Percentiles rank a stretch among this genome's conserved stretches.
phyloP scores from a whole-genome alignment of 1,140 invertebrate genomes.

The Gonatopus flavifemur region DNA sequence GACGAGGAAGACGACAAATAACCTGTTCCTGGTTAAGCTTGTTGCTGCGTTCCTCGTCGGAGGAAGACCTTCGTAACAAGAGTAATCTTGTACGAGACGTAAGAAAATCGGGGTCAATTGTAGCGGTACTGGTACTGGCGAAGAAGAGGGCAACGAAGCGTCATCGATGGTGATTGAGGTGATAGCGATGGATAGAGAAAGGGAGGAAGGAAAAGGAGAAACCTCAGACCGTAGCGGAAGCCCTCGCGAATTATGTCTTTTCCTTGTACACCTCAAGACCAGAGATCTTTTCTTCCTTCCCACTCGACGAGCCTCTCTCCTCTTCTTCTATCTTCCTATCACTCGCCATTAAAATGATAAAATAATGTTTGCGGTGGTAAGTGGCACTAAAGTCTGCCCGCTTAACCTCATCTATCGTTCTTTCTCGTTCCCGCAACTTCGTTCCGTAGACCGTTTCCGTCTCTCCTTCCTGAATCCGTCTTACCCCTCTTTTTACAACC shows the following conservation, averaged over 20 bases:
- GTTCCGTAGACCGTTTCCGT: too few species aligned
- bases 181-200: background rate
- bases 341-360: slow-evolving; percentile 54
- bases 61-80: slow-evolving; percentile 51
- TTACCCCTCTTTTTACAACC: too few species aligned
- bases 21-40: too few species aligned
- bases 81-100: slow-evolving; percentile 53
- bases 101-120: slow-evolving; percentile 41
- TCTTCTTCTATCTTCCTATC: slow-evolving; percentile 6
- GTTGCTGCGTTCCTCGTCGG: slow-evolving; percentile 29
- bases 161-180: slow-evolving; percentile 17
- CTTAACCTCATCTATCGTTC: slow-evolving; percentile 33
- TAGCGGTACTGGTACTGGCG: slow-evolving; percentile 10
- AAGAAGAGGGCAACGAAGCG: slow-evolving; percentile 14
- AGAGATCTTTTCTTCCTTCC: too few species aligned
- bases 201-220: slow-evolving; percentile 10
- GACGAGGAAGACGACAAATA: too few species aligned
- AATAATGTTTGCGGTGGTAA: slow-evolving; percentile 56
- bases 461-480: background rate
- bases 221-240: slow-evolving; percentile 36
- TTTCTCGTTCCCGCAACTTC: slow-evolving; percentile 13
- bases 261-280: slow-evolving; percentile 25
- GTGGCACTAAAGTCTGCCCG: slow-evolving; percentile 46
- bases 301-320: slow-evolving; percentile 11
- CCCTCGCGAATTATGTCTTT: slow-evolving; percentile 30